phyloP scores from a whole-genome alignment of 2,888 invertebrate species.

The Cerastis leucographa region DNA sequence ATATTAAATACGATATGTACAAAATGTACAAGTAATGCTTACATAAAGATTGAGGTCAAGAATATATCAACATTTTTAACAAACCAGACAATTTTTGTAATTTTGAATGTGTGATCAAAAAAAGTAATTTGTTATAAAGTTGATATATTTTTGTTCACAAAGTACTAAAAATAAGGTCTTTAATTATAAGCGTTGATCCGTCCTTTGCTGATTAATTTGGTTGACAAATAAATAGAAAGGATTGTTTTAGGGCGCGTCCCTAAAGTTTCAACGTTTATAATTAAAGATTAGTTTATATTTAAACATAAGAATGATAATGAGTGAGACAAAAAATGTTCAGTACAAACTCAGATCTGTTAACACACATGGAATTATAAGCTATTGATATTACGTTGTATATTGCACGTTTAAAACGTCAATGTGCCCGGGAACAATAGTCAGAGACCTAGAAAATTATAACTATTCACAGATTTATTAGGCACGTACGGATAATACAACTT shows the following conservation, averaged over 20 bases:
- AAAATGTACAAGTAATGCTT: constrained; percentile 82
- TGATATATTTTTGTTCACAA: constrained; percentile 66
- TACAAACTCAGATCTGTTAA: constrained; percentile 76
- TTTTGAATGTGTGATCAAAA: constrained; percentile 44
- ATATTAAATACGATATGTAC: constrained; percentile 83
- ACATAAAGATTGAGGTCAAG: constrained; percentile 68
- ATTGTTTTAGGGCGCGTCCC: constrained; percentile 42
- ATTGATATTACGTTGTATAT: constrained; percentile 73
- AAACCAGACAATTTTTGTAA: constrained; percentile 58
- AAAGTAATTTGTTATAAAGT: constrained; percentile 61
- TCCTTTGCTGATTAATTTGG: constrained; percentile 66
- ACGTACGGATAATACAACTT: constrained; percentile 39
- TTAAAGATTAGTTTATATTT: constrained; percentile 55
- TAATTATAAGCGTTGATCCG: constrained; percentile 47
- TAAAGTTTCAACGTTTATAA: constrained; percentile 62
- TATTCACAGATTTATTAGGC: constrained; percentile 23
- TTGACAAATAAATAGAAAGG: constrained; percentile 62
- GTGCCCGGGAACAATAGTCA: constrained; percentile 64
- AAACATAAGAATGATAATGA: constrained; percentile 55
- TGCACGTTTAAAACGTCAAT: constrained; percentile 74
- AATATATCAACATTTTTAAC: constrained; percentile 63
- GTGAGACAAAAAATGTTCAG: constrained; percentile 68
- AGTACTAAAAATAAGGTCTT: constrained; percentile 49
- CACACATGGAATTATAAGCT: constrained; percentile 63
- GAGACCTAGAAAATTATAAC: constrained; percentile 44